These are phyloP conservation scores for Procambarus virginalis DNA, from an alignment of 1,140 invertebrate genomes.

Conservation along the genomic window DNA sequence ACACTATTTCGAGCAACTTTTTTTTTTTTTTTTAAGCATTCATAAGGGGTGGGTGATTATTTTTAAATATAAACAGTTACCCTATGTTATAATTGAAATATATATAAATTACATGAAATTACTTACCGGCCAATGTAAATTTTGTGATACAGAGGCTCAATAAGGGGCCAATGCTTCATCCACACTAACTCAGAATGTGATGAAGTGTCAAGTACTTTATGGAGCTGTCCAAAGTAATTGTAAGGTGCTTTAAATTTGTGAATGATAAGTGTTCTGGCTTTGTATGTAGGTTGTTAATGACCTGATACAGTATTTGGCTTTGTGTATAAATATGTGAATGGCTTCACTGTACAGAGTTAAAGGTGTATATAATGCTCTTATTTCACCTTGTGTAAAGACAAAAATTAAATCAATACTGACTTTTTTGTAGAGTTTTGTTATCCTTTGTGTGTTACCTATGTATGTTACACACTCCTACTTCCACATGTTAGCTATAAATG, in stretches of 20 bases:
- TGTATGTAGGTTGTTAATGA: slow-evolving; percentile 30
- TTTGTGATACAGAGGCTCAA: slow-evolving; percentile 45
- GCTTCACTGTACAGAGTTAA: slow-evolving; percentile 66
- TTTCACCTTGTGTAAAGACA: slow-evolving; percentile 60
- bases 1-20: not conserved
- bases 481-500: too few relatives aligned
- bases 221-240: slow-evolving; percentile 43
- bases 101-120: slow-evolving; percentile 8
- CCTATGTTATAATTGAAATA: slow-evolving; percentile 33
- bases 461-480: too few relatives aligned
- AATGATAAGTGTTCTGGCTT: slow-evolving; percentile 35
- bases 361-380: slow-evolving; percentile 65
- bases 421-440: slow-evolving; percentile 7
- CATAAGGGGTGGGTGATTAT: slow-evolving; percentile 25
- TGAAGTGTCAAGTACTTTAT: slow-evolving; percentile 34
- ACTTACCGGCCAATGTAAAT: slow-evolving; percentile 46
- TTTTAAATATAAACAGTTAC: slow-evolving; percentile 24
- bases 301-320: slow-evolving; percentile 55
- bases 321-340: slow-evolving; percentile 66
- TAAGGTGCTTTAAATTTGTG: slow-evolving; percentile 60
- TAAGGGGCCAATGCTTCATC: slow-evolving; percentile 21
- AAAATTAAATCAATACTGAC: slow-evolving; percentile 60
- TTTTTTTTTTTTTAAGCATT: not conserved
- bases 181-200: slow-evolving; percentile 26
- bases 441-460: not conserved